Evolutionary conservation across 2,113 vertebrate genomes (phyloP).

Genomic region (Lepidothrix coronata): DNA sequence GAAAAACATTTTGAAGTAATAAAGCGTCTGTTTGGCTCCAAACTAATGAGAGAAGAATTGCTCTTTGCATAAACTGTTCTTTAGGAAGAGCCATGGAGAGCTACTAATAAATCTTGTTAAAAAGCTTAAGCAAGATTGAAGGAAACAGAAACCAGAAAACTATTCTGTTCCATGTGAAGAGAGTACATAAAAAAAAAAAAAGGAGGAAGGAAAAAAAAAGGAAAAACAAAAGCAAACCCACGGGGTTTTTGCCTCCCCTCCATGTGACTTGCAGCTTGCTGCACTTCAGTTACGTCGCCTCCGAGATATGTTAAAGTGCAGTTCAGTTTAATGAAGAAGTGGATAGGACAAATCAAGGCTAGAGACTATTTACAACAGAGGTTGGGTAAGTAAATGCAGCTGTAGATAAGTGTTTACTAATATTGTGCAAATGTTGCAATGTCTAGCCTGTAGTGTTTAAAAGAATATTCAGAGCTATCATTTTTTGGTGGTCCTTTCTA

Average conservation of each 20-base stretch:
- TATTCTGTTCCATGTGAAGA: conserved; percentile 48
- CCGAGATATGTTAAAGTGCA: conserved; percentile 45
- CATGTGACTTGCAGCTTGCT: conserved; percentile 61
- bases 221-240: background rate
- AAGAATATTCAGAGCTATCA: background rate
- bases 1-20: conserved; percentile 75
- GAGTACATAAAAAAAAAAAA: background rate
- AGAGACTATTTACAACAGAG: background rate
- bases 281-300: conserved; percentile 47
- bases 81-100: conserved; percentile 67
- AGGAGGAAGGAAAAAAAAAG: background rate
- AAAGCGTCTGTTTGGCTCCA: conserved; percentile 70
- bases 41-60: conserved; percentile 66
- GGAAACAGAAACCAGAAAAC: conserved; percentile 48
- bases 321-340: conserved; percentile 35
- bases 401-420: background rate
- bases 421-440: background rate
- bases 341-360: background rate
- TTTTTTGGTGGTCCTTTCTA: background rate
- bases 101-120: conserved; percentile 62
- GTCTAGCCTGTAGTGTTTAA: background rate
- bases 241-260: conserved; percentile 2
- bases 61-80: conserved; percentile 76
- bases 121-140: conserved; percentile 35
- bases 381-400: conserved; percentile 57